A percentile compares a stretch with the other conserved stretches of the same genome.
phyloP scores from a whole-genome alignment of 2,888 invertebrate genomes.

The Tetragonisca angustula region DNA sequence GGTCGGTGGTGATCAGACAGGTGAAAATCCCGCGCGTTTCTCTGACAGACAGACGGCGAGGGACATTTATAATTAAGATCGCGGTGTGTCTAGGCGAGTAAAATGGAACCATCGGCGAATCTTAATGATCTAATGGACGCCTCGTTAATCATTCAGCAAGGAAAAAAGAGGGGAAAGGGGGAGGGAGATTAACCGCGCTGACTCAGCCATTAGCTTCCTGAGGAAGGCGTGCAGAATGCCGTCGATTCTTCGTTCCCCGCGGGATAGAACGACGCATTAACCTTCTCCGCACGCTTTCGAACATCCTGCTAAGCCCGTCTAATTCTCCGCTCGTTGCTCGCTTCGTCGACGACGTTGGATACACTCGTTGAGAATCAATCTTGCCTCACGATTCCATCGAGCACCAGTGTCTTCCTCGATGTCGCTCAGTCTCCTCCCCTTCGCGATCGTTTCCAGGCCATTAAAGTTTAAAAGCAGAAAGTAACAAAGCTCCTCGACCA shows the following conservation, averaged over 20 bases:
- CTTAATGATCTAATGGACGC: slow-evolving; percentile 48
- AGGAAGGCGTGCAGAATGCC: background rate
- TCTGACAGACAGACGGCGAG: background rate
- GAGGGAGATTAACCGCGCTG: slow-evolving; percentile 39
- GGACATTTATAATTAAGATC: slow-evolving; percentile 35
- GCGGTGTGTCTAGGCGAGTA: slow-evolving; percentile 5
- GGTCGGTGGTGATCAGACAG: slow-evolving; percentile 1
- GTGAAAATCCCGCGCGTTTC: background rate
- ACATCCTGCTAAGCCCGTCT: slow-evolving; percentile 28
- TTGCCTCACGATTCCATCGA: slow-evolving; percentile 1
- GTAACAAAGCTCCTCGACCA: too few relatives aligned
- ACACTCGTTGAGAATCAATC: slow-evolving; percentile 3
- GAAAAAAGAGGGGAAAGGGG: background rate
- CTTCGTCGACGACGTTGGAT: slow-evolving; percentile 17
- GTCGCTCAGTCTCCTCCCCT: background rate
- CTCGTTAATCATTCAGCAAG: slow-evolving; percentile 48
- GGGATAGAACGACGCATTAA: slow-evolving; percentile 27
- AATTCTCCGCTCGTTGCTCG: slow-evolving; percentile 23
- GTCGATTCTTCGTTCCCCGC: slow-evolving; percentile 20
- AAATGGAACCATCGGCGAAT: slow-evolving; percentile 10
- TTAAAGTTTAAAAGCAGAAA: background rate
- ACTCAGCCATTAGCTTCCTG: slow-evolving; percentile 43
- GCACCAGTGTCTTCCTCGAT: background rate
- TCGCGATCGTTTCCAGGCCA: background rate
- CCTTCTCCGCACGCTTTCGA: slow-evolving; percentile 56